These are phyloP conservation scores for Epizoanthus illoricatus DNA, from an alignment of 92 coral and sea anemone species.

Conservation along the genomic window DNA sequence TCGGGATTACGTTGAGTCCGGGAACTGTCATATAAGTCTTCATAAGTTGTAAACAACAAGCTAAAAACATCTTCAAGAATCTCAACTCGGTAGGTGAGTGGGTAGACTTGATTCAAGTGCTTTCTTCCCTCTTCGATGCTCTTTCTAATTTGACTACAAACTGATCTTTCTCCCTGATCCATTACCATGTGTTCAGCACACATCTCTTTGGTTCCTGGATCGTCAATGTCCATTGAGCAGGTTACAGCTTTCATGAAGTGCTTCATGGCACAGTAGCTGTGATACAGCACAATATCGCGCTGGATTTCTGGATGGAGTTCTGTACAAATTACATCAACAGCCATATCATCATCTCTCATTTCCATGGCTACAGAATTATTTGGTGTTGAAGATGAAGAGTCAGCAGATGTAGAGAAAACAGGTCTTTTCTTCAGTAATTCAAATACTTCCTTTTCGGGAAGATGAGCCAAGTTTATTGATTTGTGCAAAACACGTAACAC, in stretches of 20 bases:
- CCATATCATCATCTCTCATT: not conserved
- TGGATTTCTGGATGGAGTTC: conserved; percentile 78
- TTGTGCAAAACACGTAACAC: conserved; percentile 91
- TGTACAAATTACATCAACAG: not conserved
- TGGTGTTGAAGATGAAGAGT: not conserved
- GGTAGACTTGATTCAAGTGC: conserved; percentile 77
- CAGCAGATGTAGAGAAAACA: conserved; percentile 64
- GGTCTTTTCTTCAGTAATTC: conserved; percentile 84
- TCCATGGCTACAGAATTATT: not conserved
- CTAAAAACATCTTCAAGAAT: conserved; percentile 88
- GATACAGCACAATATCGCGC: conserved; percentile 87
- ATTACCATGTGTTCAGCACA: not conserved
- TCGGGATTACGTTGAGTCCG: conserved; percentile 65
- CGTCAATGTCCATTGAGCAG: conserved; percentile 24
- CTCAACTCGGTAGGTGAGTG: conserved; percentile 87
- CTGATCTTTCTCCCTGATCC: not conserved
- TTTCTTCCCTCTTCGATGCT: conserved; percentile 65
- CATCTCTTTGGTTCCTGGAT: conserved; percentile 3
- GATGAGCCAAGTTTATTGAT: conserved; percentile 80
- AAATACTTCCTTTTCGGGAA: conserved; percentile 94
- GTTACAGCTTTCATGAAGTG: conserved; percentile 80
- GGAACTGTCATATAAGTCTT: conserved; percentile 73
- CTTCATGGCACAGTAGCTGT: conserved; percentile 83
- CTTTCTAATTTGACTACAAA: conserved; percentile 4
- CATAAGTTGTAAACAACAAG: conserved; percentile 86